Evolutionary conservation across 30 jellyfish, hydroid and myxozoan species (phyloP), one percentile per base, ranked within the genome.

Genomic region (Aurelia aurita complex sp. Pacific): DNA sequence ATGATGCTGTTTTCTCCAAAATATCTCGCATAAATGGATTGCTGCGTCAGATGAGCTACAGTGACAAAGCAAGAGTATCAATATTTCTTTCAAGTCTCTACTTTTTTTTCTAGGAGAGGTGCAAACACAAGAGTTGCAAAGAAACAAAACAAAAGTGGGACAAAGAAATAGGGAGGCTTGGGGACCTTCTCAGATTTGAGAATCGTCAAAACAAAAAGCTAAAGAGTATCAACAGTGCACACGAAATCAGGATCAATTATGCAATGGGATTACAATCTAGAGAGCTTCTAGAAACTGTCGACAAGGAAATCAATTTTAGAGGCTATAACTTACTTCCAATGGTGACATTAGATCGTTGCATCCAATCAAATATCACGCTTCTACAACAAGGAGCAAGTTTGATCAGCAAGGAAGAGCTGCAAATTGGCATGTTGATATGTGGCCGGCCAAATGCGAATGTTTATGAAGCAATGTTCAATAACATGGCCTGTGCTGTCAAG

Each of bases 171-270:
- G 74, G 35, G 36, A 64, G 74, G 74, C 74, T 64, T 64, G 74
- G 74, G 74, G 74, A 64, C 36, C 74, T 64, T 64, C 74, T 64
- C 74, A 64, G 74, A 64, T n/a, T 16, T 18, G 74, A 64, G 74
- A 64, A 64, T 38, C 40, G 34, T 64, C 40, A 64, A 64, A 64
- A 64, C 74, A 64, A 64, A 64, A 64, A 64, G 36, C 74, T 64
- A 18, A 64, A 16, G 40, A 64, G 15, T 16, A 16, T 64, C 4
- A 64, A 16, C 36, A 64, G 15, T 64, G 4, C 74, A 4, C 29
- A 64, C 4, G 74, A 64, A 64, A 64, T 64, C 12, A 64, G 34
- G 15, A 64, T 64, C 4, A 64, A 64, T 42, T 64, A 64, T 64
- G 74, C 50, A 64, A 16, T 64, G 74, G 74, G 74, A 10, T 64